Conservation (phyloP, 2,797 vertebrate genomes). For the Clarias fuscus region DNA sequence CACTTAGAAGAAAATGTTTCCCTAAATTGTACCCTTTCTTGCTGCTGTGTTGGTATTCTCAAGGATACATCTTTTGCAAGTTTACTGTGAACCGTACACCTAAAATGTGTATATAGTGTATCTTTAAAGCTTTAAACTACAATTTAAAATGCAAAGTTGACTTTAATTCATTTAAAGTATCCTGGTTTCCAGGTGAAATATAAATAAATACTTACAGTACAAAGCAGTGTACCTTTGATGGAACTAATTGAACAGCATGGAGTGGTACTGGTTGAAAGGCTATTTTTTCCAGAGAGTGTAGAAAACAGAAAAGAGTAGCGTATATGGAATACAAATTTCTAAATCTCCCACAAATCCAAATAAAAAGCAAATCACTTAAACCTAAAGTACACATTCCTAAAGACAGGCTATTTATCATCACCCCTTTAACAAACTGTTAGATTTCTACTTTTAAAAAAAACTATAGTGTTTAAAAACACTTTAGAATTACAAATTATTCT, state of each 20-base stretch:
- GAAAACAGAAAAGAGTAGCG: background rate
- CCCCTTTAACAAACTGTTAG: background rate
- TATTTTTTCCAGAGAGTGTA: background rate
- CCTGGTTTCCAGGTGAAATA: background rate
- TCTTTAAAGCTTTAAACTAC: background rate
- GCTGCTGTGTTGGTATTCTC: background rate
- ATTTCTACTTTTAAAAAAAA: background rate
- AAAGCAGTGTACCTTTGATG: background rate
- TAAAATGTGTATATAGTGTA: background rate
- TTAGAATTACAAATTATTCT: background rate
- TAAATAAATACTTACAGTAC: background rate
- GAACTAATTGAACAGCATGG: background rate
- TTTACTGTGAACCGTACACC: background rate
- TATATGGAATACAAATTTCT: background rate
- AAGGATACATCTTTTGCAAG: background rate
- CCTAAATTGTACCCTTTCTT: background rate
- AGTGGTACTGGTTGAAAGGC: background rate
- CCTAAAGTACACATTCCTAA: background rate
- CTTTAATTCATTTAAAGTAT: background rate
- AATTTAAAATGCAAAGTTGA: background rate
- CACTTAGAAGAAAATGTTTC: background rate
- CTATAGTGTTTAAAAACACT: background rate
- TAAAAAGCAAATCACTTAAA: background rate
- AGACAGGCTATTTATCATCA: background rate
- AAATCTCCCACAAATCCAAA: background rate